These are phyloP conservation scores for Orthonevra nobilis DNA, from an alignment of 2,888 invertebrate genomes.

Conservation along the genomic window DNA sequence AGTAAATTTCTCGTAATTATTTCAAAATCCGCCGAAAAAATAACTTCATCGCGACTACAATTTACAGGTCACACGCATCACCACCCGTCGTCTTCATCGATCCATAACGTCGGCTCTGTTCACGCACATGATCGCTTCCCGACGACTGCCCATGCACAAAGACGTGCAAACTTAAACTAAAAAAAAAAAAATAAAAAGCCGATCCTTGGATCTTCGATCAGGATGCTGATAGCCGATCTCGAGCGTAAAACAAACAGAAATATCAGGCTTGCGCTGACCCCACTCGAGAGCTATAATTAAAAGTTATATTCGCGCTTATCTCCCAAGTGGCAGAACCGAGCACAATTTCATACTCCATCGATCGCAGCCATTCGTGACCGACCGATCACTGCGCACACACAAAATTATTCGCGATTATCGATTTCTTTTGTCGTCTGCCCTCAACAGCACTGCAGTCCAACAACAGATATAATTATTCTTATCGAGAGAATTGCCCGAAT, in stretches of 20 bases:
- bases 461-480: conserved; percentile 67
- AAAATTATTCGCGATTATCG: conserved; percentile 69
- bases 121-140: conserved; percentile 14
- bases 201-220: conserved; percentile 2
- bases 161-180: too few species aligned
- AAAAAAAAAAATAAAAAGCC: background rate
- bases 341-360: conserved; percentile 42
- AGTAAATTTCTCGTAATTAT: conserved; percentile 30
- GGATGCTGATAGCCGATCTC: background rate
- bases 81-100: background rate
- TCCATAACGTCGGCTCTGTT: background rate
- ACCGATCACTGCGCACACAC: conserved; percentile 31
- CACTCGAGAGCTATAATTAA: conserved; percentile 58
- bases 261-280: conserved; percentile 24
- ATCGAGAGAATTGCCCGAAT: conserved; percentile 33
- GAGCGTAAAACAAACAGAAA: conserved; percentile 55
- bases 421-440: conserved; percentile 66
- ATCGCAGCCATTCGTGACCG: conserved; percentile 46
- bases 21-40: conserved; percentile 29
- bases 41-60: conserved; percentile 50
- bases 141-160: background rate
- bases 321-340: conserved; percentile 61
- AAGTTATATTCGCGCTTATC: conserved; percentile 68
- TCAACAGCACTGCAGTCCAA: too few species aligned
- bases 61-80: conserved; percentile 59